phyloP scores from a whole-genome alignment of 2,113 vertebrate species.

The Dasyornis broadbenti region DNA sequence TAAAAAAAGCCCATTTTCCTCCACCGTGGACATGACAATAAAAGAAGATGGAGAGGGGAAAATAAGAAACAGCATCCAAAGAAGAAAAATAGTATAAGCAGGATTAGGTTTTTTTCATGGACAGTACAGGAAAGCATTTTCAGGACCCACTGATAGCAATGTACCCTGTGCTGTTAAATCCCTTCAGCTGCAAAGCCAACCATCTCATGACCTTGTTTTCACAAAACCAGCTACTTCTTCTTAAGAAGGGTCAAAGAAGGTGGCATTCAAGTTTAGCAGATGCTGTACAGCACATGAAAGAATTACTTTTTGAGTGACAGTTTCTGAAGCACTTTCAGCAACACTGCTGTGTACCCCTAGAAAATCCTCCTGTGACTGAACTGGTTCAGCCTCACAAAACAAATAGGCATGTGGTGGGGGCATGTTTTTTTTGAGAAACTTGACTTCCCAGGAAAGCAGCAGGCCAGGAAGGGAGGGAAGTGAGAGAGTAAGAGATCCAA shows the following conservation, averaged over 20 bases:
- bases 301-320: not conserved
- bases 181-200: not conserved
- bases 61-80: not conserved
- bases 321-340: not conserved
- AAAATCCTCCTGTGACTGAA: not conserved
- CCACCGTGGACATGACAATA: not conserved
- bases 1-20: constrained; percentile 28
- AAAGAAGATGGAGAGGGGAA: not conserved
- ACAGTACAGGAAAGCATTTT: not conserved
- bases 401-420: not conserved
- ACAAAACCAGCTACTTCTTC: not conserved
- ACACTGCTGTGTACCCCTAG: not conserved
- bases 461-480: not conserved
- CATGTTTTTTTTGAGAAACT: not conserved
- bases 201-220: constrained; percentile 17
- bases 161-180: not conserved
- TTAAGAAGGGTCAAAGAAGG: constrained; percentile 5
- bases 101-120: constrained; percentile 32
- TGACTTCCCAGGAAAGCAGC: not conserved
- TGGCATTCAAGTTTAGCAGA: not conserved
- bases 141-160: constrained; percentile 1
- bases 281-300: not conserved
- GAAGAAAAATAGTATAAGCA: constrained; percentile 1
- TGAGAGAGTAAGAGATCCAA: not conserved
- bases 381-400: not conserved